Percentiles rank a stretch among this genome's conserved stretches.
These are phyloP conservation scores for Ptilorrhoa leucosticta DNA, from an alignment of 2,113 vertebrate genomes.

Conservation along the genomic window DNA sequence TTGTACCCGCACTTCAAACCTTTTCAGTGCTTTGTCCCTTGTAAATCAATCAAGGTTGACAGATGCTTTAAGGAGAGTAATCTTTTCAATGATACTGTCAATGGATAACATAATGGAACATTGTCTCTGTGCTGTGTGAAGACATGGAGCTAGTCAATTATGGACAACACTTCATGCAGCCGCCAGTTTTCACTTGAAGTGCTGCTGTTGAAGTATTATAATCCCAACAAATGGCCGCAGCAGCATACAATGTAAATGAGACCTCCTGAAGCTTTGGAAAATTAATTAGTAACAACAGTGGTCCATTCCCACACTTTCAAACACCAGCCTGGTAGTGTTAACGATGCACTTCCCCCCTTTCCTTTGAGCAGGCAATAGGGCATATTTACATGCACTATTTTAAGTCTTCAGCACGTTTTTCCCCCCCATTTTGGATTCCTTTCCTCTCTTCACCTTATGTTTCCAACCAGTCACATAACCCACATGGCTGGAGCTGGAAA, in stretches of 20 bases:
- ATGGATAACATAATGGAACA: conserved; percentile 74
- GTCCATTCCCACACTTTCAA: conserved; percentile 71
- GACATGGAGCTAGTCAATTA: conserved; percentile 76
- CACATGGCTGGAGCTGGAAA: not conserved
- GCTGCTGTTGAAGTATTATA: conserved; percentile 70
- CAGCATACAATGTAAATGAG: conserved; percentile 68
- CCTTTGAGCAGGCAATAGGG: conserved; percentile 24
- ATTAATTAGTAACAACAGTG: conserved; percentile 71
- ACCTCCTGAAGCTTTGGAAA: conserved; percentile 71
- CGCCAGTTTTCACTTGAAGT: conserved; percentile 67
- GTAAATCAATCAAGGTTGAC: conserved; percentile 76
- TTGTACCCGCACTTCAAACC: conserved; percentile 68
- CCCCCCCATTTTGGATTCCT: not conserved
- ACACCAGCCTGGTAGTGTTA: conserved; percentile 46
- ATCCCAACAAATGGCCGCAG: conserved; percentile 67
- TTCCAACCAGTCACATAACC: not conserved
- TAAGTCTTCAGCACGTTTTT: conserved; percentile 1
- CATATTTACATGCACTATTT: conserved; percentile 65
- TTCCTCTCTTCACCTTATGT: not conserved
- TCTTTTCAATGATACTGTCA: conserved; percentile 75
- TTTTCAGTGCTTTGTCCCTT: conserved; percentile 69
- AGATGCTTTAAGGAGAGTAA: conserved; percentile 76
- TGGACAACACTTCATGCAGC: conserved; percentile 67
- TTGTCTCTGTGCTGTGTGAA: conserved; percentile 73
- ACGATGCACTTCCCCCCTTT: conserved; percentile 39